A percentile compares a stretch with the other conserved stretches of the same genome.
Conservation (phyloP, 2,113 vertebrate species). For the Menidia beryllina region DNA sequence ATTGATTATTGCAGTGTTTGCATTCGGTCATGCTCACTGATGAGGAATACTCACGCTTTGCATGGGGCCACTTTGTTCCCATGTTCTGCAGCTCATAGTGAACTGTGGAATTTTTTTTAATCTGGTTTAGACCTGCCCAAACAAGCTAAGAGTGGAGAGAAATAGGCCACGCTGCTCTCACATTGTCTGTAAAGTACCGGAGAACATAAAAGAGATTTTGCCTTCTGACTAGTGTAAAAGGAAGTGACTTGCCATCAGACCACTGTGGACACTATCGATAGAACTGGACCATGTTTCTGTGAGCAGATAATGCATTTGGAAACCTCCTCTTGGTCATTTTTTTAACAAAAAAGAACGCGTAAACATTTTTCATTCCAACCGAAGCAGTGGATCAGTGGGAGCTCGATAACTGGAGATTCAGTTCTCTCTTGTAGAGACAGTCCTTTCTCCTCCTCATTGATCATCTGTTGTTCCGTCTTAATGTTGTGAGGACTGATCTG, state of each 20-base stretch:
- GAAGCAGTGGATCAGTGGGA: slow-evolving; percentile 59
- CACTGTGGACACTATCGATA: slow-evolving; percentile 4
- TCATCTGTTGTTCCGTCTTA: slow-evolving; percentile 60
- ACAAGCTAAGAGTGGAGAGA: slow-evolving; percentile 45
- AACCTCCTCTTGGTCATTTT: slow-evolving; percentile 11
- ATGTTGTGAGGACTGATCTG: slow-evolving; percentile 43
- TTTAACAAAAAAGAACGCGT: slow-evolving; percentile 11
- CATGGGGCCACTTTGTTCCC: slow-evolving; percentile 25
- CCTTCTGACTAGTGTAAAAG: slow-evolving; percentile 13
- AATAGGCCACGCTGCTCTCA: slow-evolving; percentile 22
- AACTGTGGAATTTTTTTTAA: slow-evolving; percentile 49
- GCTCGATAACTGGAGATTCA: slow-evolving; percentile 63
- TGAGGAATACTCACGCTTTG: slow-evolving; percentile 16
- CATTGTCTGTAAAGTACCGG: slow-evolving; percentile 33
- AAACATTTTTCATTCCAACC: slow-evolving; percentile 45
- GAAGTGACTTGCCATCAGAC: slow-evolving; percentile 17
- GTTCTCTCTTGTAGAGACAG: slow-evolving; percentile 57
- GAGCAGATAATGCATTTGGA: slow-evolving; percentile 5
- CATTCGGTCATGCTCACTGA: slow-evolving; percentile 30
- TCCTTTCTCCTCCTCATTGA: slow-evolving; percentile 60
- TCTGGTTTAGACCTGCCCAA: slow-evolving; percentile 46
- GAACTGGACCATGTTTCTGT: neutral
- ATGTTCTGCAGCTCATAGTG: slow-evolving; percentile 25
- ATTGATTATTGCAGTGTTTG: slow-evolving; percentile 59
- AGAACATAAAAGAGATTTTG: slow-evolving; percentile 16